A percentile compares a stretch with the other conserved stretches of the same genome.
Evolutionary conservation across 2,113 vertebrate genomes (phyloP).

Genomic region (Strix aluco): DNA sequence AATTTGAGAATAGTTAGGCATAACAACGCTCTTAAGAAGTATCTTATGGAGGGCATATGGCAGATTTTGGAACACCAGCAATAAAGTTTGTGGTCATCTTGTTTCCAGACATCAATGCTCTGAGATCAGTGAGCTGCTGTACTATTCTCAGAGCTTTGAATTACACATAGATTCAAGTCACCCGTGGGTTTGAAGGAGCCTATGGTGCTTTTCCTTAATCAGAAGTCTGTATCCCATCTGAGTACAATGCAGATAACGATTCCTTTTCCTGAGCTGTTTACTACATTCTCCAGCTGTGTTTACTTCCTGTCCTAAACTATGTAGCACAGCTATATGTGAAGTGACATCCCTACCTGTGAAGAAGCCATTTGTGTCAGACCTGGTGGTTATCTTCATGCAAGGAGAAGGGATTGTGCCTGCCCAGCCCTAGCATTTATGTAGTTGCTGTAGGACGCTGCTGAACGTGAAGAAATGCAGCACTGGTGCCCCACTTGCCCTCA

Average conservation of each 20-base stretch:
- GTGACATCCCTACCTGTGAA: neutral
- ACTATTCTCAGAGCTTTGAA: neutral
- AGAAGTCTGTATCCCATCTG: neutral
- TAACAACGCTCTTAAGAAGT: neutral
- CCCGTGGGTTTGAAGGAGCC: neutral
- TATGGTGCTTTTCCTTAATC: neutral
- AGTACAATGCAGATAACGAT: neutral
- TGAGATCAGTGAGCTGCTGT: neutral
- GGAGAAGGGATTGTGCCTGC: neutral
- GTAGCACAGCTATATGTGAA: neutral
- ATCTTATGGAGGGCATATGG: neutral
- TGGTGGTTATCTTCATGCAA: neutral
- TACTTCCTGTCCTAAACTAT: neutral
- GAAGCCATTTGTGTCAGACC: neutral
- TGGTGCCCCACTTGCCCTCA: neutral
- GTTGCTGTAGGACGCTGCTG: neutral
- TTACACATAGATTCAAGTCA: neutral
- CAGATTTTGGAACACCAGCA: neutral
- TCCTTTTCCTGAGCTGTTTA: neutral
- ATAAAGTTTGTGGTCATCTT: neutral
- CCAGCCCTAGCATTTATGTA: neutral
- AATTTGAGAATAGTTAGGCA: neutral
- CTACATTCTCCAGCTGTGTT: neutral
- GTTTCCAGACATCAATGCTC: neutral
- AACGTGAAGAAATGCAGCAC: neutral